A percentile compares a stretch with the other conserved stretches of the same genome.
These are phyloP conservation scores for Fulmarus glacialis DNA, from an alignment of 2,113 vertebrate genomes.

Conservation along the genomic window DNA sequence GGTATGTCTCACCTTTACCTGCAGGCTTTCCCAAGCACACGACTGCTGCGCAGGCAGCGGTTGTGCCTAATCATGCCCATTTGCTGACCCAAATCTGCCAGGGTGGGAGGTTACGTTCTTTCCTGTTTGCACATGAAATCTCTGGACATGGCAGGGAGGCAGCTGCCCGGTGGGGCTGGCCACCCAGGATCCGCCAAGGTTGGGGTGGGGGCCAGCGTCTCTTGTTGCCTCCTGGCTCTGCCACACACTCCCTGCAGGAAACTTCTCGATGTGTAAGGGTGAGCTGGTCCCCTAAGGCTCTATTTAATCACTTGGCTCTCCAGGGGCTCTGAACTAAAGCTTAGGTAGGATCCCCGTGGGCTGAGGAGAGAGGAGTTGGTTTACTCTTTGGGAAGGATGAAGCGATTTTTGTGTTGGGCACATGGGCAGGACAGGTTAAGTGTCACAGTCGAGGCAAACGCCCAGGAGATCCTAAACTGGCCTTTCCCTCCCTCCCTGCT, in stretches of 20 bases:
- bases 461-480: neutral
- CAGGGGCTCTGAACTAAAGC: neutral
- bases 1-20: rapidly evolving
- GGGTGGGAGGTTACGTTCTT: rapidly evolving
- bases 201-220: rapidly evolving
- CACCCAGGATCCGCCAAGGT: neutral
- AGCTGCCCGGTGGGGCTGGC: neutral
- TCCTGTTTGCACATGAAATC: neutral
- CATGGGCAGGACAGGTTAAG: rapidly evolving
- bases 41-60: rapidly evolving
- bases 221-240: neutral
- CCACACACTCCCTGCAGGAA: rapidly evolving
- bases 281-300: neutral
- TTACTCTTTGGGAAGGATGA: neutral
- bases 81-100: neutral
- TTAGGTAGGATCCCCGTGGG: rapidly evolving
- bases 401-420: neutral
- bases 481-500: neutral
- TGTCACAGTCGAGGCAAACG: neutral
- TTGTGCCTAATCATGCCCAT: rapidly evolving
- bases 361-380: neutral
- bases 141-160: constrained; percentile 65
- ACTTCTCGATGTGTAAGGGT: rapidly evolving
- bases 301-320: rapidly evolving
- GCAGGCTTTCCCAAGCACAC: neutral